Conservation (phyloP, 1,140 invertebrate genomes). For the Heterodera schachtii region DNA sequence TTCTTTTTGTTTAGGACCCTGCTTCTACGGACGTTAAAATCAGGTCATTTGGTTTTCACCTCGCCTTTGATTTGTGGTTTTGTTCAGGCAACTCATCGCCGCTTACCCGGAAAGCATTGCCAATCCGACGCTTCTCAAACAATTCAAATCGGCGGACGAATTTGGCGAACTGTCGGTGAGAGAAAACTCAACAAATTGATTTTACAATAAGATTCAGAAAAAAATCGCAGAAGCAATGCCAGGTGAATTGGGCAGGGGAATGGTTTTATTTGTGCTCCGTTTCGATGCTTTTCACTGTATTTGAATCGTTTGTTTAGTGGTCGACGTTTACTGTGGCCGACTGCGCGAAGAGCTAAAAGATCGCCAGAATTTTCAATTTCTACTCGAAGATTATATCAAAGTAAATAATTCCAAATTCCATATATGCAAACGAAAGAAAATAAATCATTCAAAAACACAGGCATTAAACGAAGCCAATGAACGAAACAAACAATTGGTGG, state of each 20-base stretch:
- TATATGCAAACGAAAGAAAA: no score
- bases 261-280: not conserved
- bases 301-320: not conserved
- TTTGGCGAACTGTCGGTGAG: constrained; percentile 35
- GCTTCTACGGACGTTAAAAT: constrained; percentile 46
- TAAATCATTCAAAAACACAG: not conserved
- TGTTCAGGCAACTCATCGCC: constrained; percentile 46
- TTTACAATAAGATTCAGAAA: not conserved
- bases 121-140: constrained; percentile 44
- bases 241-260: not conserved
- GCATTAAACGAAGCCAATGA: constrained; percentile 33
- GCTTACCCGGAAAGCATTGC: constrained; percentile 53
- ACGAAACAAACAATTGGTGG: constrained; percentile 29
- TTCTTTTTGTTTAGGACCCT: constrained; percentile 38
- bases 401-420: not conserved
- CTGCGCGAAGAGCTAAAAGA: constrained; percentile 33
- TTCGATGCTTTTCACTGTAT: not conserved
- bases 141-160: constrained; percentile 40
- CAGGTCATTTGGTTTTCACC: constrained; percentile 31
- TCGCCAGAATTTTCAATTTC: constrained; percentile 31
- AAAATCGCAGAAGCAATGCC: constrained; percentile 42
- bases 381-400: constrained; percentile 34
- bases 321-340: constrained; percentile 14
- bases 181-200: not conserved
- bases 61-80: not conserved